Base-by-base conservation (phyloP, 2,888 invertebrate species). In the Chymomyza fuscimana region DNA sequence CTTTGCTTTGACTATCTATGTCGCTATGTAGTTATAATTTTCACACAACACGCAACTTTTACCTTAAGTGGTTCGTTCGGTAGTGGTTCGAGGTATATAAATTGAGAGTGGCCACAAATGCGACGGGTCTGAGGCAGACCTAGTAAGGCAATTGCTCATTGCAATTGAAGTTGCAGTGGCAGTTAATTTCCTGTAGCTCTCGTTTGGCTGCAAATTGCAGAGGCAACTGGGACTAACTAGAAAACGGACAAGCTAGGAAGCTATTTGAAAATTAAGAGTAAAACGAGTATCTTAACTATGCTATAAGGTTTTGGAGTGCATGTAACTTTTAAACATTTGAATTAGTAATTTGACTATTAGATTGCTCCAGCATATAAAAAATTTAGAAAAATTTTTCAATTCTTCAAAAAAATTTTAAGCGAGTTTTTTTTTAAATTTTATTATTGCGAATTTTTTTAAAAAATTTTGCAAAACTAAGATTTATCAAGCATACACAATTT, bases 131-230 rank as follows among this genome's bases (percentile, higher is more conserved):
- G 12, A 46, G 12, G 40, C 40, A 46, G 54, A 19, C 16, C 19
- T 19, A 54, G 54, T 19, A 54, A n/a, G 54, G 54, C 54, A 54
- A 54, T 19, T 16, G 22, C 54, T 12, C 54, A 19, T 54, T 54
- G 54, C 22, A 54, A n/a, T 46, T 46, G 12, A 46, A 46, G 40
- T 46, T 46, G 40, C 40, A 46, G 40, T 19, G 7, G 54, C 54
- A 54, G 54, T 54, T 54, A 54, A 54, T 54, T 54, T 54, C 22
- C 54, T 54, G 54, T 22, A 54, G 54, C 40, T 46, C 40, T 46
- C 9, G 36, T 36, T 36, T 36, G 36, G 36, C 36, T 36, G 36
- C 36, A 19, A 22, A 25, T n/a, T 25, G 59, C 19, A 59, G 29
- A 29, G 59, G 22, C 10, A 25, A n/a, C 59, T 25, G 7, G 25